These are phyloP conservation scores for Drepanosiphum platanoidis DNA, from an alignment of 2,888 invertebrate genomes.

Conservation along the genomic window DNA sequence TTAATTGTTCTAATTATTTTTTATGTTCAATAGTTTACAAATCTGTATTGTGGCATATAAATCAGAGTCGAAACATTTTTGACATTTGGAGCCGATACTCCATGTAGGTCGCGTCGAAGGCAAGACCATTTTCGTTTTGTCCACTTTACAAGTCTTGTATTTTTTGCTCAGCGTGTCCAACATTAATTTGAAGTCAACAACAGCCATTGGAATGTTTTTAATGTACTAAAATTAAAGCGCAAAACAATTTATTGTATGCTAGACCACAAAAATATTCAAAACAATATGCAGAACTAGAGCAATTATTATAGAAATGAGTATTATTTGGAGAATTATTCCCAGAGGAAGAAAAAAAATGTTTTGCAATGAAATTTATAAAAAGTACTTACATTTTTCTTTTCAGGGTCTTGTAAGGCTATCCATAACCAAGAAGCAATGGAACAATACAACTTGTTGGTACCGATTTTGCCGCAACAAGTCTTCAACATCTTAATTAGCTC, in stretches of 20 bases:
- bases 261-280: too few species aligned
- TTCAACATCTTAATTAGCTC: constrained; percentile 52
- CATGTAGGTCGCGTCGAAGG: constrained; percentile 46
- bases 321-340: too few species aligned
- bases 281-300: too few species aligned
- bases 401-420: constrained; percentile 44
- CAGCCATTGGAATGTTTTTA: constrained; percentile 14
- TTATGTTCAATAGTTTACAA: constrained; percentile 39
- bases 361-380: too few species aligned
- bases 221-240: constrained; percentile 21
- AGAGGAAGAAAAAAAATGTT: too few species aligned
- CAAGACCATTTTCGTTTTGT: constrained; percentile 24
- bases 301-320: too few species aligned
- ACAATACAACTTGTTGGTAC: constrained; percentile 41
- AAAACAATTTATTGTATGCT: too few species aligned
- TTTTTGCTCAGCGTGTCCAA: constrained; percentile 27
- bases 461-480: constrained; percentile 52
- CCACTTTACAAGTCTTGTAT: constrained; percentile 25
- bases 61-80: constrained; percentile 58
- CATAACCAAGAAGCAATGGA: constrained; percentile 50
- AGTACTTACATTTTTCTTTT: constrained; percentile 44
- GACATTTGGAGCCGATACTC: constrained; percentile 54
- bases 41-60: constrained; percentile 36
- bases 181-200: constrained; percentile 36
- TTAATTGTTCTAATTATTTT: neutral